Conservation (phyloP, 2,797 vertebrate species). For the Eurystomus glaucurus region DNA sequence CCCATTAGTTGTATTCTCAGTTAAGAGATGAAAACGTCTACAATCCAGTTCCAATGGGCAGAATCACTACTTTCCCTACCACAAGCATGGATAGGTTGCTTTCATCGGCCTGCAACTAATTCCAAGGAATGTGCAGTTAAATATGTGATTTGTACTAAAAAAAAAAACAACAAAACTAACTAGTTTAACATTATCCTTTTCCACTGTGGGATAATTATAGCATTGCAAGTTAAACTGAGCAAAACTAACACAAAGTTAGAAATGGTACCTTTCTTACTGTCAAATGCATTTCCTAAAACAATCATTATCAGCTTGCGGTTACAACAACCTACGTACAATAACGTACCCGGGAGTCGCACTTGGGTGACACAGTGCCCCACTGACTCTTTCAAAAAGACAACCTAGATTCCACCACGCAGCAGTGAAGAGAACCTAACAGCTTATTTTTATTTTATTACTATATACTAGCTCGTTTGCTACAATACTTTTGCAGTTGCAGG, state of each 20-base stretch:
- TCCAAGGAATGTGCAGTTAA: background rate
- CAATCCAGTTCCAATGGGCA: accelerated
- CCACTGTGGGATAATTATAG: background rate
- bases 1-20: background rate
- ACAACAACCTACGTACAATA: background rate
- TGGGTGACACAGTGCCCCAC: background rate
- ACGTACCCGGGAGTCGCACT: accelerated
- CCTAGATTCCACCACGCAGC: background rate
- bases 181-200: background rate
- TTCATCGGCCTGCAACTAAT: background rate
- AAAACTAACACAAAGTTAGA: background rate
- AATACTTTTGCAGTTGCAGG: background rate
- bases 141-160: background rate
- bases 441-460: background rate
- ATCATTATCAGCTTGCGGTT: background rate
- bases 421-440: background rate
- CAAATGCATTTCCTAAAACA: background rate
- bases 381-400: background rate
- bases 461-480: background rate
- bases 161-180: background rate
- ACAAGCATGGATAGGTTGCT: background rate
- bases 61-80: background rate
- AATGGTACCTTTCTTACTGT: background rate
- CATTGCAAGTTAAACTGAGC: background rate
- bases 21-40: background rate